Conservation (phyloP, 2,888 invertebrate species). For the Phorcus lineatus region DNA sequence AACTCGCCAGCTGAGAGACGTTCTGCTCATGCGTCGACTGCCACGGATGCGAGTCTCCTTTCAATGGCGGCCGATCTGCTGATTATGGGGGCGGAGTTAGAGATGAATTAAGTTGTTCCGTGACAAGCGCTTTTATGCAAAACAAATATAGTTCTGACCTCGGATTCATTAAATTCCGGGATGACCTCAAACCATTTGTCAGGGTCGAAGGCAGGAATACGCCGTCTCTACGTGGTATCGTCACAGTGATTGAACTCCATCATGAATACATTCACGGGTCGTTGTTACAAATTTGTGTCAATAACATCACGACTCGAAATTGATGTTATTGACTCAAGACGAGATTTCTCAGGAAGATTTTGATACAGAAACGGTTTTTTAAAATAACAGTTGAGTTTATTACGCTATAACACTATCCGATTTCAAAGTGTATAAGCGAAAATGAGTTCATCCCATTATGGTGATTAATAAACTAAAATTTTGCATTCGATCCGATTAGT, state of each 20-base stretch:
- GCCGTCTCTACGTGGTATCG: neutral
- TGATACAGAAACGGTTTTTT: too few relatives aligned
- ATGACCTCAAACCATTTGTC: slow-evolving; percentile 23
- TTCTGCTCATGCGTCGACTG: slow-evolving; percentile 26
- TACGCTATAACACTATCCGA: too few relatives aligned
- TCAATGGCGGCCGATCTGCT: slow-evolving; percentile 12
- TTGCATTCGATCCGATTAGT: too few relatives aligned
- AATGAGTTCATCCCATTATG: too few relatives aligned
- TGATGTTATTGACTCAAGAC: too few relatives aligned
- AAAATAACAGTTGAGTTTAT: too few relatives aligned
- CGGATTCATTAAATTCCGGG: slow-evolving; percentile 27
- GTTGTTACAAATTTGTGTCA: too few relatives aligned
- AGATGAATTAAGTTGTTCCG: slow-evolving; percentile 22
- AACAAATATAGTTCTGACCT: slow-evolving; percentile 31
- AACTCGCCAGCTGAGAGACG: slow-evolving; percentile 21
- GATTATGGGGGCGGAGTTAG: slow-evolving; percentile 30
- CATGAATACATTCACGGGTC: slow-evolving; percentile 2
- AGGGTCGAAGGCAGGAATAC: slow-evolving; percentile 11
- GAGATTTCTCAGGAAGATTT: too few relatives aligned
- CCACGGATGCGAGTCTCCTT: slow-evolving; percentile 11
- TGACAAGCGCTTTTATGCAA: slow-evolving; percentile 29
- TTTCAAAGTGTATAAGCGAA: too few relatives aligned
- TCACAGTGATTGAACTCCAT: neutral
- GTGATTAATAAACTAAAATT: too few relatives aligned
- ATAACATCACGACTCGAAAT: too few relatives aligned